Percentiles rank a stretch among this genome's conserved stretches.
Conservation (phyloP, 2,888 invertebrate species). For the Nomada fabriciana region DNA sequence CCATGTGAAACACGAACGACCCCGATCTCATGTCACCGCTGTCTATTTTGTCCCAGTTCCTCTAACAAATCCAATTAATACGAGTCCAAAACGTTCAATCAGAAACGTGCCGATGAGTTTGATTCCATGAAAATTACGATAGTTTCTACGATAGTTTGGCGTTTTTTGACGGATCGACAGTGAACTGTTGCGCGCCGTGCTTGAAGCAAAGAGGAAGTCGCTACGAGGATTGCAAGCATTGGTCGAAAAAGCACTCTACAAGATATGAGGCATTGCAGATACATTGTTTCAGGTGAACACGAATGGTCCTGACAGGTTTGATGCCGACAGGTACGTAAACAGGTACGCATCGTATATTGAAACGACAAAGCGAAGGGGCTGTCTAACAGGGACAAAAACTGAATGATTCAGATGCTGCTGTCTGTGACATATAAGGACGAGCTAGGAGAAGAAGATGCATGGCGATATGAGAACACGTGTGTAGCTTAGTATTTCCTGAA, state of each 20-base stretch:
- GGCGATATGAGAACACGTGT: background rate
- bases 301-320: constrained; percentile 42
- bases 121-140: too few relatives aligned
- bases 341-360: constrained; percentile 26
- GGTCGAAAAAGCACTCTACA: constrained; percentile 8
- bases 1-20: background rate
- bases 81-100: constrained; percentile 30
- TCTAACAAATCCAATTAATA: constrained; percentile 51
- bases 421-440: background rate
- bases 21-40: too few relatives aligned
- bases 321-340: constrained; percentile 30
- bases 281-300: constrained; percentile 17
- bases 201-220: background rate
- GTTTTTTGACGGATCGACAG: too few relatives aligned
- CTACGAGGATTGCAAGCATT: constrained; percentile 17
- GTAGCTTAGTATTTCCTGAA: too few relatives aligned
- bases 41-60: background rate
- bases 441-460: background rate
- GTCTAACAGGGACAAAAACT: constrained; percentile 13
- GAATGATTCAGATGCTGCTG: constrained; percentile 22
- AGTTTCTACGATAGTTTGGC: background rate
- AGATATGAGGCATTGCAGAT: constrained; percentile 8
- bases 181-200: constrained; percentile 15
- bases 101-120: constrained; percentile 42
- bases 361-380: constrained; percentile 35